phyloP scores from a whole-genome alignment of 2,113 vertebrate species.

The Brachyistius frenatus region DNA sequence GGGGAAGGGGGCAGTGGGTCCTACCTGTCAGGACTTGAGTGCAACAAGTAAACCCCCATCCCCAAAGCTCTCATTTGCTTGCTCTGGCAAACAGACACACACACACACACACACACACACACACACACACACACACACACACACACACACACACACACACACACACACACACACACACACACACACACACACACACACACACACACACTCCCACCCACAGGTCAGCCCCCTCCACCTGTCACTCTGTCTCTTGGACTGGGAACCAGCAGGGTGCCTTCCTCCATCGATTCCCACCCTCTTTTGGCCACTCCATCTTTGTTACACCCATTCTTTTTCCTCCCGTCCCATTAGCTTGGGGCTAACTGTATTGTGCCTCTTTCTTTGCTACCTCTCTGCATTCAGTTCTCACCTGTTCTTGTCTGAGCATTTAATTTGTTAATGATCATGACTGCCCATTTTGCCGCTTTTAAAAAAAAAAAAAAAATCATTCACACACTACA shows the following conservation, averaged over 20 bases:
- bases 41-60: constrained; percentile 81
- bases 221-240: constrained; percentile 77
- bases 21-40: constrained; percentile 84
- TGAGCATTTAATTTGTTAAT: not conserved
- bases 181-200: constrained; percentile 42
- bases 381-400: not conserved
- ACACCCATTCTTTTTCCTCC: constrained; percentile 24
- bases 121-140: constrained; percentile 42
- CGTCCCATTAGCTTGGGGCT: constrained; percentile 36
- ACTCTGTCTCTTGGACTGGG: constrained; percentile 63
- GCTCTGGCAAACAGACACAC: constrained; percentile 8
- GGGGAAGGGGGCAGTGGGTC: constrained; percentile 23
- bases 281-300: constrained; percentile 46
- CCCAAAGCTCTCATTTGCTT: constrained; percentile 68
- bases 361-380: constrained; percentile 5
- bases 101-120: constrained; percentile 39
- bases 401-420: not conserved
- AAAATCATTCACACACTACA: not conserved
- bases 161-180: constrained; percentile 39
- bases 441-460: not conserved
- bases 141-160: constrained; percentile 43
- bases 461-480: not conserved
- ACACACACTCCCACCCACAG: constrained; percentile 30
- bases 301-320: constrained; percentile 14
- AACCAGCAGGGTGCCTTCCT: constrained; percentile 76